phyloP scores from a whole-genome alignment of 2,888 invertebrate genomes.

The Euphydryas editha region DNA sequence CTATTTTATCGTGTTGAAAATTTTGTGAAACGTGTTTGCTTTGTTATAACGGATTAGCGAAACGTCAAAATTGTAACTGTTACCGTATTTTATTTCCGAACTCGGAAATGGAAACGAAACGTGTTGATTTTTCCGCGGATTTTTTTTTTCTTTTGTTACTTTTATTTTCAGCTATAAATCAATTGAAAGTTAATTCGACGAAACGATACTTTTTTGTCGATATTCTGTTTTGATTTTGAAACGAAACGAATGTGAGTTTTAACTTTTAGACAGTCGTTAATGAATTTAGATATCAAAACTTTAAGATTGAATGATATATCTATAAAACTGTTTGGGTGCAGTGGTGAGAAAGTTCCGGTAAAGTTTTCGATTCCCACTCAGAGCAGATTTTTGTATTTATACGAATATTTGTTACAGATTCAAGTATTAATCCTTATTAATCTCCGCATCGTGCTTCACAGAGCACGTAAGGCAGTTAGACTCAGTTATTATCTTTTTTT shows the following conservation, averaged over 20 bases:
- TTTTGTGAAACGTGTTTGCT: slow-evolving; percentile 15
- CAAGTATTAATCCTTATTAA: too few relatives aligned
- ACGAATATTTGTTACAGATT: too few relatives aligned
- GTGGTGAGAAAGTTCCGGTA: too few relatives aligned
- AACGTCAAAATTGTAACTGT: slow-evolving; percentile 19
- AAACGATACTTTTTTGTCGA: slow-evolving; percentile 2
- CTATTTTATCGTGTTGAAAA: slow-evolving; percentile 19
- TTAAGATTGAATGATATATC: too few relatives aligned
- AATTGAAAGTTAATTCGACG: slow-evolving; percentile 14
- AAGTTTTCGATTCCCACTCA: too few relatives aligned
- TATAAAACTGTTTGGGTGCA: too few relatives aligned
- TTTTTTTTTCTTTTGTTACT: not conserved
- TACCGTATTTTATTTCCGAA: slow-evolving; percentile 20
- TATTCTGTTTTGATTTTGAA: slow-evolving; percentile 1
- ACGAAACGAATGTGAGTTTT: not conserved
- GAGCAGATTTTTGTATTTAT: too few relatives aligned
- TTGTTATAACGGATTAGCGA: slow-evolving; percentile 26
- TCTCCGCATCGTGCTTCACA: too few relatives aligned
- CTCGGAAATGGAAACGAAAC: slow-evolving; percentile 30
- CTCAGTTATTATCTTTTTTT: too few relatives aligned
- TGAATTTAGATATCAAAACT: not conserved
- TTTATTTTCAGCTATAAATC: slow-evolving; percentile 33
- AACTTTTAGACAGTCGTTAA: not conserved
- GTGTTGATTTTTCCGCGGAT: slow-evolving; percentile 28
- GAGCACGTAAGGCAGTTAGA: too few relatives aligned